Conservation (phyloP, 2,888 invertebrate species). For the Aleiodes testaceus region DNA sequence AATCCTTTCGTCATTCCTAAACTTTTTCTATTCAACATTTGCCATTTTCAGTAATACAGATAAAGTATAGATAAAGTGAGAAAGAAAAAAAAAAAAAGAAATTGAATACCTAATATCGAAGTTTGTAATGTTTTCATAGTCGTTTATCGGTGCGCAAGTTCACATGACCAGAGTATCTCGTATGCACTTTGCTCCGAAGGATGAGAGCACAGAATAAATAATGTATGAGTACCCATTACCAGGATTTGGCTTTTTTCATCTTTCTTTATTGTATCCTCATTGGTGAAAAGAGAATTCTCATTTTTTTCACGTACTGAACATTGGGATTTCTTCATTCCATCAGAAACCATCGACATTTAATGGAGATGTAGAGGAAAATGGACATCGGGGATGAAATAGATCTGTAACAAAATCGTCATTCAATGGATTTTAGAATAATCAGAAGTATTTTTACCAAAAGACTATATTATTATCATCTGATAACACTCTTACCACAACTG, state of each 20-base stretch:
- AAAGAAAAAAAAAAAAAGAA: neutral
- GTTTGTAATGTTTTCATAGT: neutral
- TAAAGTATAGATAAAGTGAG: neutral
- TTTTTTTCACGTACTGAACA: neutral
- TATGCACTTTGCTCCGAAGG: neutral
- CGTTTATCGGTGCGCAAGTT: neutral
- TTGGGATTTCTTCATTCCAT: conserved; percentile 1
- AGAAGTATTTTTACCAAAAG: no score
- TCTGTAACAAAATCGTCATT: no score
- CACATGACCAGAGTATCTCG: neutral
- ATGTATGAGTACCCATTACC: conserved; percentile 21
- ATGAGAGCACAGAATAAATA: conserved; percentile 9
- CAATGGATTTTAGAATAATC: no score
- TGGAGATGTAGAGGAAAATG: neutral
- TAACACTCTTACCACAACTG: no score
- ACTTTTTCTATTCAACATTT: conserved; percentile 12
- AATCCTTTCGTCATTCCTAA: conserved; percentile 3
- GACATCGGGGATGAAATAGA: no score
- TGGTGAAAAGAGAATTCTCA: neutral
- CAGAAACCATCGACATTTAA: neutral
- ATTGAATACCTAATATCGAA: neutral
- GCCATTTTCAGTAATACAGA: conserved; percentile 1
- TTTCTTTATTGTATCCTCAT: neutral
- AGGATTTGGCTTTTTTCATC: conserved; percentile 5
- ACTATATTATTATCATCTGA: no score